Evolutionary conservation across 1,140 invertebrate genomes (phyloP), one percentile per base, ranked within the genome.

Genomic region (Pseudomyrmex dendroicus): DNA sequence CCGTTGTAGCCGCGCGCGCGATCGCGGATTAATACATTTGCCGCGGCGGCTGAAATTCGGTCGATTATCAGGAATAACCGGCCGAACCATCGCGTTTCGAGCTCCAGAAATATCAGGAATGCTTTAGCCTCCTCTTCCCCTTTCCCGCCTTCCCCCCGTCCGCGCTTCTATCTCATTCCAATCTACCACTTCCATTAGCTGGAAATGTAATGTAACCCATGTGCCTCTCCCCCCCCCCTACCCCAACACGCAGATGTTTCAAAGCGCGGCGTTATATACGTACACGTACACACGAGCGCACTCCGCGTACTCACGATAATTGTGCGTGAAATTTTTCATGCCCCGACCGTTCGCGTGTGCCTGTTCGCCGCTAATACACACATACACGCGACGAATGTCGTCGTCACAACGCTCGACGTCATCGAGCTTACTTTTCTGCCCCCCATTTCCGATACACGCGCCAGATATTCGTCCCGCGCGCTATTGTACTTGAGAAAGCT

Each of bases 21-120:
- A 88, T 88, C 83, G 84, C 86, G 70, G 80, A 89, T 89, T 89
- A 88, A 89, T 86, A 86, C 88, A 87, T 85, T 89, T 82, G 84
- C 72, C 59, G 72, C 72, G 87, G 84, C 72, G 63, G 86, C 73
- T 86, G 84, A 89, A 89, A 89, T 89, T 89, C 73, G 84, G 68
- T 72, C 87, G 87, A 89, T 89, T 89, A 89, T 89, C 88, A 84
- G 82, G 76, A 83, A 89, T 89, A 86, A 89, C 85, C 78, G 83
- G 77, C 78, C 73, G 77, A 83, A 82, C 85, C 76, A 85, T 86
- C 86, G 83, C 82, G 82, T 87, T 89, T 89, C 85, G 87, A 86
- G 85, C 82, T 89, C 85, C 87, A 89, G 88, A 89, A 89, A 89
- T 87, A 89, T 89, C 85, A 89, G 78, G 78, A 89, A 89, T 82